Evolutionary conservation across 2,888 invertebrate genomes (phyloP).

Genomic region (Mesorhabditis spiculigera): DNA sequence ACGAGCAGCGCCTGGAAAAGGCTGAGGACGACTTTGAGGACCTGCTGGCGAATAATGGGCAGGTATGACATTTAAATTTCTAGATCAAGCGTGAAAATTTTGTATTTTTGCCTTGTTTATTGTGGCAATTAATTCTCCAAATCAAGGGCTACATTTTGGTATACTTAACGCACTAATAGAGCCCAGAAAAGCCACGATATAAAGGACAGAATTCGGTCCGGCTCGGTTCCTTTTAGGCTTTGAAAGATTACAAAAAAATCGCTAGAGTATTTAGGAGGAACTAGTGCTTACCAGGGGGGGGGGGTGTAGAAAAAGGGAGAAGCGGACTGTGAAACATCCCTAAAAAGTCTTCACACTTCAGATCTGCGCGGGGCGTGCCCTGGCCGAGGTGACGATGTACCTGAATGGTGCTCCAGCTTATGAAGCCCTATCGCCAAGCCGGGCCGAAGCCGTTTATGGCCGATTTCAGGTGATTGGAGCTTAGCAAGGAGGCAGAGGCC

Average conservation of each 20-base stretch:
- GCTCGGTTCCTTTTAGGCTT: neutral
- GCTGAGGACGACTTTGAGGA: slow-evolving; percentile 30
- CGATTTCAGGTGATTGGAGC: slow-evolving; percentile 26
- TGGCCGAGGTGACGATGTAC: neutral
- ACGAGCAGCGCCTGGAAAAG: slow-evolving; percentile 19
- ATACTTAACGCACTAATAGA: no score
- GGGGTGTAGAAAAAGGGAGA: no score
- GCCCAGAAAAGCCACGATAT: no score
- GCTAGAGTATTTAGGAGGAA: neutral
- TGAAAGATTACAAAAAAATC: neutral
- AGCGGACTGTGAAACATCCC: neutral
- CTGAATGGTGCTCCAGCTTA: slow-evolving; percentile 19
- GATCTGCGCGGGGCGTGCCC: neutral
- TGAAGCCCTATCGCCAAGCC: slow-evolving; percentile 31
- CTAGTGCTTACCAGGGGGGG: no score
- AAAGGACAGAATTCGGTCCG: no score
- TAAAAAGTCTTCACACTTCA: neutral
- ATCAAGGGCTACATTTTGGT: no score
- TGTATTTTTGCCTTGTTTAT: no score
- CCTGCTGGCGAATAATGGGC: slow-evolving; percentile 24
- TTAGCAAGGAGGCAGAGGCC: no score
- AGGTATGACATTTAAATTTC: slow-evolving; percentile 12
- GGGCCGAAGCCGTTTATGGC: slow-evolving; percentile 33
- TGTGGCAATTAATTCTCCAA: no score
- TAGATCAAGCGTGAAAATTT: no score